Base-by-base conservation (phyloP, 2,888 invertebrate genomes). In the Drosophila sordidula region DNA sequence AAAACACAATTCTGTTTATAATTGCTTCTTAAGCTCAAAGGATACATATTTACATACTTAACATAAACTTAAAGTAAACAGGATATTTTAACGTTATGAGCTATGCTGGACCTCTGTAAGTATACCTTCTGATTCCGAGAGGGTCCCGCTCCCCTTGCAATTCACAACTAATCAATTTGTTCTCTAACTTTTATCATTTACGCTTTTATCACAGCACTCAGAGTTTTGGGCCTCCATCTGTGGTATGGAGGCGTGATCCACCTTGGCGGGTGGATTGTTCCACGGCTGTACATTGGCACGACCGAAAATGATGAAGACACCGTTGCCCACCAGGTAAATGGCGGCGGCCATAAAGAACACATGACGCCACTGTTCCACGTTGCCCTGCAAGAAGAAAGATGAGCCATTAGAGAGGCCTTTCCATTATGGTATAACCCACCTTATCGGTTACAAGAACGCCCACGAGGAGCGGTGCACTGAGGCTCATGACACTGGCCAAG, bases 291-390 rank as follows among this genome's bases (percentile, higher is more conserved):
- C 92, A 64, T 94, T 93, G 3, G 94, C 94, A 51, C 94, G 94
- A 25, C 95, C 95, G 88, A 95, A 96, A 4, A 95, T 84, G 1
- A 96, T 85, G 89, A 95, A 97, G 80, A 95, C 93, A 11, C 95
- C 91, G 89, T 95, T 95, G 22, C 95, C 95, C 44, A 95, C 90
- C 62, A 96, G 93, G 85, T 96, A 96, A 42, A 96, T 93, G 11
- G 93, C 94, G 2, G 96, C 94, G 0, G 97, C 94, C 14, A 96
- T 93, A 89, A 95, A 95, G 92, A 97, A 97, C 29, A 96, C 95
- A 63, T 94, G 94, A 50, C 94, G 93, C 97, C 97, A 97, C 90
- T 96, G 95, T 8, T 88, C 74, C 9, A 94, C 93, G 80, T 95
- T 93, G 44, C 92, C 92, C 96, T 96, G 92, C 14, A 91, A 93